Evolutionary conservation across 2,888 invertebrate species (phyloP).

Genomic region (Phaonia tiefii): DNA sequence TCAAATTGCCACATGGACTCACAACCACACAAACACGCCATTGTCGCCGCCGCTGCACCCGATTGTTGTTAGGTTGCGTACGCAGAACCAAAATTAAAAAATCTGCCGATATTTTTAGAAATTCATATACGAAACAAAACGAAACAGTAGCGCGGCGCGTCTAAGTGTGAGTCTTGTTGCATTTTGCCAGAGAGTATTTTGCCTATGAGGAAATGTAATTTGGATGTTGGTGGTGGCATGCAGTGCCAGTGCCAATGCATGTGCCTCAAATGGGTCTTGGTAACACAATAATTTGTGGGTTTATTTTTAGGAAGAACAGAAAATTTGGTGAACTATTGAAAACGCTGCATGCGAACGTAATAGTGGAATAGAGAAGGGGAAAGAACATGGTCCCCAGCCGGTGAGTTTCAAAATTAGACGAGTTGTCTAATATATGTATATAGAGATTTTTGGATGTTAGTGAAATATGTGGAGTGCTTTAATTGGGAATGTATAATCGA

Average conservation of each 20-base stretch:
- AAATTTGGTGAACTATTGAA: background rate
- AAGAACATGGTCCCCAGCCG: conserved; percentile 7
- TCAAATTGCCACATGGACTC: conserved; percentile 48
- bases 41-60: background rate
- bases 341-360: background rate
- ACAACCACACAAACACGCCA: background rate
- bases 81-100: background rate
- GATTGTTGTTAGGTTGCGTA: background rate
- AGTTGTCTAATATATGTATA: background rate
- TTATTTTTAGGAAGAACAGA: conserved; percentile 44
- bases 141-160: background rate
- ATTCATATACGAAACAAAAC: background rate
- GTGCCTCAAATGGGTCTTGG: conserved; percentile 42
- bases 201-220: conserved; percentile 20
- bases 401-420: conserved; percentile 11
- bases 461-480: too few species aligned
- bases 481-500: too few species aligned
- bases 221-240: conserved; percentile 23
- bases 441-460: too few species aligned
- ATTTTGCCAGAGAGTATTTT: conserved; percentile 6
- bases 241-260: background rate
- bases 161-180: background rate
- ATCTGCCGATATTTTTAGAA: conserved; percentile 26
- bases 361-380: background rate
- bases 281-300: conserved; percentile 39